These are phyloP conservation scores for Thereuonema tuberculata DNA, from an alignment of 1,140 invertebrate species.

Conservation along the genomic window DNA sequence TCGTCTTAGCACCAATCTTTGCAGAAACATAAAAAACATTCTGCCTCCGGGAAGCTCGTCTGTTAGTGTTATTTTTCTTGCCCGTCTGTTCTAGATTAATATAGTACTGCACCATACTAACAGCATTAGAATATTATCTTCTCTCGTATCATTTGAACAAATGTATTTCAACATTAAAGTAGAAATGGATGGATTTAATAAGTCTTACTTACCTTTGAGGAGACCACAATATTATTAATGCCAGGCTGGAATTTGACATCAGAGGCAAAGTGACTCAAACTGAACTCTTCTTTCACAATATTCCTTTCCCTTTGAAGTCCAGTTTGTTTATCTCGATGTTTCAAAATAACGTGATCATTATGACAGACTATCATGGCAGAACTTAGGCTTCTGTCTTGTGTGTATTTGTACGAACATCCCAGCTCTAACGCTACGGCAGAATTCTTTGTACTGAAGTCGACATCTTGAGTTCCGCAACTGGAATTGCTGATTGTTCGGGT, in stretches of 20 bases:
- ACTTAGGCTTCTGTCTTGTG: conserved; percentile 53
- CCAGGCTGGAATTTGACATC: conserved; percentile 50
- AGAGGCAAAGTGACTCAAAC: conserved; percentile 38
- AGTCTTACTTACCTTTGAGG: conserved; percentile 38
- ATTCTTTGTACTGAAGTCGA: conserved; percentile 16
- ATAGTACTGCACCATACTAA: too few species aligned
- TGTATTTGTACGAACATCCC: conserved; percentile 53
- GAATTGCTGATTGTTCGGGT: background rate
- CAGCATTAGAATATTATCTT: too few species aligned
- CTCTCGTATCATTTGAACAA: conserved; percentile 10
- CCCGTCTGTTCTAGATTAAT: too few species aligned
- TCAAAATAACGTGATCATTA: conserved; percentile 23
- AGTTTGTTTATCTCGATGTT: conserved; percentile 24
- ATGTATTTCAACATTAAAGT: conserved; percentile 2
- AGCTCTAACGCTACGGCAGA: conserved; percentile 45
- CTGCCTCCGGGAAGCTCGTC: too few species aligned
- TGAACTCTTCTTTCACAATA: conserved; percentile 44
- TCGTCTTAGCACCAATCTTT: too few species aligned
- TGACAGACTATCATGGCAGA: conserved; percentile 29
- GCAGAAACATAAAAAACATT: too few species aligned
- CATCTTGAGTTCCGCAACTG: conserved; percentile 2
- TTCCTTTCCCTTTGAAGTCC: conserved; percentile 23
- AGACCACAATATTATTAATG: conserved; percentile 49
- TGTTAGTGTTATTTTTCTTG: too few species aligned
- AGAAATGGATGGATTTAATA: conserved; percentile 1